These are phyloP conservation scores for Tuta absoluta DNA, from an alignment of 2,888 invertebrate species.

Conservation along the genomic window DNA sequence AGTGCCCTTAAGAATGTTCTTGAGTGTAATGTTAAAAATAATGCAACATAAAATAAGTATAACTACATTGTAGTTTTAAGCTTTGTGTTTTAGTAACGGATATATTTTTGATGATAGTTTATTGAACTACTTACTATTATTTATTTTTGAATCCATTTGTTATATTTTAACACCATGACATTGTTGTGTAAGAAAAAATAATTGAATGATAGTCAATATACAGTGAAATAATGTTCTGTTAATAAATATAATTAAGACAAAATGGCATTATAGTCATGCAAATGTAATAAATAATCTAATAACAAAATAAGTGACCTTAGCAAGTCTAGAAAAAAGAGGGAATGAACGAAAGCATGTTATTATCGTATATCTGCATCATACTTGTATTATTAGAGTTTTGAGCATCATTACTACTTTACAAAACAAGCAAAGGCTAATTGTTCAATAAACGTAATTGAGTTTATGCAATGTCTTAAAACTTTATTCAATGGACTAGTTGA, in stretches of 20 bases:
- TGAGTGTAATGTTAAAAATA: slow-evolving; percentile 1
- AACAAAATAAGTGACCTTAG: neutral
- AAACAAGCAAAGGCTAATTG: no score
- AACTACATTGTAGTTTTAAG: slow-evolving; percentile 20
- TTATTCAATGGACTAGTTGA: neutral
- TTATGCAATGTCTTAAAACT: no score
- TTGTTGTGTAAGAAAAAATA: slow-evolving; percentile 35
- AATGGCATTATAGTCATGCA: neutral
- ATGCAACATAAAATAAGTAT: slow-evolving; percentile 6
- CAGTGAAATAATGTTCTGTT: slow-evolving; percentile 24
- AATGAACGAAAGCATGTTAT: no score
- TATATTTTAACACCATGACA: slow-evolving; percentile 45
- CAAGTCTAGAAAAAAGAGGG: no score
- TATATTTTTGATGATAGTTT: slow-evolving; percentile 23
- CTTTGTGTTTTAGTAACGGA: slow-evolving; percentile 8
- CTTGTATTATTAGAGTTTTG: no score
- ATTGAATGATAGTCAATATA: neutral
- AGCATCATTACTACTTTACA: no score
- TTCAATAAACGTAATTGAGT: no score
- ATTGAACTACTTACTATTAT: slow-evolving; percentile 16
- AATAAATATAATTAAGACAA: slow-evolving; percentile 27
- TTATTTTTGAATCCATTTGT: slow-evolving; percentile 25
- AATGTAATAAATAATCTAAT: neutral
- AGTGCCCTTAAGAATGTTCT: neutral
- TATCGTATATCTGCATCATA: no score